Evolutionary conservation across 2,113 vertebrate species (phyloP), one percentile per base, ranked within the genome.

Genomic region (Synchiropus splendidus): DNA sequence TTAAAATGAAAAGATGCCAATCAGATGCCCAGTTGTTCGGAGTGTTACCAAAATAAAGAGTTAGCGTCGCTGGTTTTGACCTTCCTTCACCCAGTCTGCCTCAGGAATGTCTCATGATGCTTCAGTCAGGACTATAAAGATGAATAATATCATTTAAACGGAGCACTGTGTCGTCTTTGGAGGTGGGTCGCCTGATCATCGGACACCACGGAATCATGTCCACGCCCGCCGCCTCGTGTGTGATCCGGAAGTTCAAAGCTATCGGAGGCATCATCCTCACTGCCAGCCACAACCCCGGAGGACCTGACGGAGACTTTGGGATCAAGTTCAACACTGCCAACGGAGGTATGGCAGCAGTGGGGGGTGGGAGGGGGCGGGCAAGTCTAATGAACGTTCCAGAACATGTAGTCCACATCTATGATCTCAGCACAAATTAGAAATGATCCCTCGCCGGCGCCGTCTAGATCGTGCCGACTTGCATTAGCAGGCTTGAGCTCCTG

Each of bases 171-270:
- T n/a, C n/a, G 21, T 27, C 59, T 59, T 55, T 36, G 61, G 65
- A 98, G 95, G 89, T 98, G 16, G 92, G 95, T 16, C 89, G 88
- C 30, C 51, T 98, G 59, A 87, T 98, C 51, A 91, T 98, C 3
- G 95, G 95, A 58, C 91, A 95, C 81, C 87, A 93, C 0, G 93
- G 95, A 18, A 89, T 96, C 65, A 88, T 98, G 61, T 98, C 92
- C 53, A 96, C 92, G 0, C 92, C 94, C 0, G 92, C 93, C 0
- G 81, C 92, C 21, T 97, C 94, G 53, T 96, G 93, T 58, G 79
- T 92, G 63, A 94, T 98, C 79, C 85, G 94, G 62, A 98, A 95
- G 75, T 89, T 90, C 82, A 92, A 95, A 82, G 95, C 94, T 51
- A 92, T 98, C 0, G 92, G 94, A 3, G 94, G 91, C 47, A 92